Percentiles rank a stretch among this genome's conserved stretches.
These are phyloP conservation scores for Drosophila watanabei DNA, from an alignment of 1,140 invertebrate genomes.

Conservation along the genomic window DNA sequence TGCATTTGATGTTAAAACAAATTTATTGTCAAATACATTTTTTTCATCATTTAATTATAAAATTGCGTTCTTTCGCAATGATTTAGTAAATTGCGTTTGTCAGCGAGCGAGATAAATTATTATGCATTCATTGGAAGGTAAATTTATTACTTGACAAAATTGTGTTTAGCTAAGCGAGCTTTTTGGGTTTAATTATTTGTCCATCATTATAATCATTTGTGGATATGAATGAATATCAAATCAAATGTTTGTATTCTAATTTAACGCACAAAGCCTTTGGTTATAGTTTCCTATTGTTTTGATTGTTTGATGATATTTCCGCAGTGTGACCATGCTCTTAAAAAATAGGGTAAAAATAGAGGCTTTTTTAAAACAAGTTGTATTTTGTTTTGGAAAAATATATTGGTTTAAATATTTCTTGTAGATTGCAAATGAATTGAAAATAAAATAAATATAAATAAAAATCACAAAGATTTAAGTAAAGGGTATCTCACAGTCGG, in stretches of 20 bases:
- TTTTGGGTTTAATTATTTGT: background rate
- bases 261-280: too few relatives aligned
- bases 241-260: background rate
- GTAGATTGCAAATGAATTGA: too few relatives aligned
- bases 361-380: background rate
- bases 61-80: slow-evolving; percentile 17
- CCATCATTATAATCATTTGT: background rate
- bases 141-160: slow-evolving; percentile 19
- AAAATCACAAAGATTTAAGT: too few relatives aligned
- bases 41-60: slow-evolving; percentile 46
- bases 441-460: too few relatives aligned
- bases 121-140: background rate
- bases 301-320: too few relatives aligned
- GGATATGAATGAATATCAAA: background rate
- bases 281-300: too few relatives aligned
- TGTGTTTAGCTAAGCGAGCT: background rate
- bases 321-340: background rate
- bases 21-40: slow-evolving; percentile 35
- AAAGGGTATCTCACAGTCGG: background rate
- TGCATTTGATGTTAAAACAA: slow-evolving; percentile 40
- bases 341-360: background rate
- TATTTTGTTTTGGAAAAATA: too few relatives aligned
- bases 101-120: slow-evolving; percentile 20
- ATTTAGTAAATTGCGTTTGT: slow-evolving; percentile 37
- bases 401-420: too few relatives aligned